phyloP scores from a whole-genome alignment of 2,888 invertebrate species.

The Pocota personata region DNA sequence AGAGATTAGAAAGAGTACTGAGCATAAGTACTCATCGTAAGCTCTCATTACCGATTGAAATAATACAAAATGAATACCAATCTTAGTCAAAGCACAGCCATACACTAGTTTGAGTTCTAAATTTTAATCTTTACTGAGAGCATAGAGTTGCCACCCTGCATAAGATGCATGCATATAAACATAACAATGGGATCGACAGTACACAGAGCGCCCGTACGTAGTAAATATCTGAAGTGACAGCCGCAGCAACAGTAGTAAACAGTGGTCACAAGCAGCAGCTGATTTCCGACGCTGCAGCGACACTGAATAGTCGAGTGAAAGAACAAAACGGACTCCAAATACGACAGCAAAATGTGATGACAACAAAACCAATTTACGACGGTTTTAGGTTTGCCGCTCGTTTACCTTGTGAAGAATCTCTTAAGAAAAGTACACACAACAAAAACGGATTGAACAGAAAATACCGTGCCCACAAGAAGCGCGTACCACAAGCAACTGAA shows the following conservation, averaged over 20 bases:
- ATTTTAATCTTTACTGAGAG: conserved; percentile 9
- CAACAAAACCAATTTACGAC: conserved; percentile 61
- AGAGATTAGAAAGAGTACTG: conserved; percentile 61
- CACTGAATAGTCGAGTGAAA: conserved; percentile 34
- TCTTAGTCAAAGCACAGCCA: conserved; percentile 8
- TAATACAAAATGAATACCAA: conserved; percentile 28
- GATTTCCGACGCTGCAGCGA: conserved; percentile 40
- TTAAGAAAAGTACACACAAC: conserved; percentile 68
- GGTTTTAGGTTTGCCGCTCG: conserved; percentile 61
- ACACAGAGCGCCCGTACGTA: conserved; percentile 15
- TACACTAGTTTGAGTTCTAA: conserved; percentile 34
- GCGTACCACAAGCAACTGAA: conserved; percentile 76
- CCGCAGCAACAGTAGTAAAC: conserved; percentile 34
- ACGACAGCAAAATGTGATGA: conserved; percentile 56
- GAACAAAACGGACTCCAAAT: conserved; percentile 42
- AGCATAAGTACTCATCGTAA: conserved; percentile 54
- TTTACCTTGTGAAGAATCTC: conserved; percentile 72
- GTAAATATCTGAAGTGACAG: conserved; percentile 40
- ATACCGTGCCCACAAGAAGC: conserved; percentile 76
- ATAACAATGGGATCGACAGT: conserved; percentile 23
- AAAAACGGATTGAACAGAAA: conserved; percentile 71
- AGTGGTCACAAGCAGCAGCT: conserved; percentile 45
- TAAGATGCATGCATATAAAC: conserved; percentile 1
- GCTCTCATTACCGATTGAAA: conserved; percentile 55
- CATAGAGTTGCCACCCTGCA: conserved; percentile 5